Evolutionary conservation across 2,797 vertebrate genomes (phyloP).

Genomic region (Molossus alvarezi): DNA sequence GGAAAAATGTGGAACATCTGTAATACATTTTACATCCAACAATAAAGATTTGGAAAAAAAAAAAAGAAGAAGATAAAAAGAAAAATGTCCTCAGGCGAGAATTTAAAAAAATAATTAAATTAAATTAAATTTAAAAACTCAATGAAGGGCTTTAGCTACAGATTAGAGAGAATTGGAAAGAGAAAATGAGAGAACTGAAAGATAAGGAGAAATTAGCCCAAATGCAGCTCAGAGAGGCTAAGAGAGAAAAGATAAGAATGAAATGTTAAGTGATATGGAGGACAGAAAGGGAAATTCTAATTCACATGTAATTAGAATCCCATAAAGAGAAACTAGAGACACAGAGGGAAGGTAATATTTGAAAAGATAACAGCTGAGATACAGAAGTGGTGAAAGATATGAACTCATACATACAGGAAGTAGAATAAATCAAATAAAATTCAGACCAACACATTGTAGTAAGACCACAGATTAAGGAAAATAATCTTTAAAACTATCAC

Average conservation of each 20-base stretch:
- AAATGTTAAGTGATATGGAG: neutral
- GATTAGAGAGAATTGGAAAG: conserved; percentile 34
- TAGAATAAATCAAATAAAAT: conserved; percentile 52
- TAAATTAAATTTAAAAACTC: neutral
- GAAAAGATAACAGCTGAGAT: neutral
- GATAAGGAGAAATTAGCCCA: conserved; percentile 17
- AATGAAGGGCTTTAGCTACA: neutral
- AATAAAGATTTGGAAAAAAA: no score
- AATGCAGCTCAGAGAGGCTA: neutral
- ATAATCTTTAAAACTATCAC: conserved; percentile 12
- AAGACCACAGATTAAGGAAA: neutral
- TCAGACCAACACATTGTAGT: neutral
- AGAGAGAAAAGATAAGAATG: neutral
- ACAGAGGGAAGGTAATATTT: neutral
- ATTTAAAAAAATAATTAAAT: no score
- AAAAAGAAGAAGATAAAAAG: no score
- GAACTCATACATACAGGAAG: neutral
- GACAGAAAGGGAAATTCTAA: neutral
- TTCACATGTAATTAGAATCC: neutral
- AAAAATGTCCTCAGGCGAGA: no score
- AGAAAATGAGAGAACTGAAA: conserved; percentile 38
- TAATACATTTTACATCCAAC: no score
- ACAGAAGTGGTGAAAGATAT: neutral
- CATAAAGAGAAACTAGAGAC: neutral
- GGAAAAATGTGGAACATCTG: no score